phyloP scores from a whole-genome alignment of 2,888 invertebrate species.

The Pheosia tremula region DNA sequence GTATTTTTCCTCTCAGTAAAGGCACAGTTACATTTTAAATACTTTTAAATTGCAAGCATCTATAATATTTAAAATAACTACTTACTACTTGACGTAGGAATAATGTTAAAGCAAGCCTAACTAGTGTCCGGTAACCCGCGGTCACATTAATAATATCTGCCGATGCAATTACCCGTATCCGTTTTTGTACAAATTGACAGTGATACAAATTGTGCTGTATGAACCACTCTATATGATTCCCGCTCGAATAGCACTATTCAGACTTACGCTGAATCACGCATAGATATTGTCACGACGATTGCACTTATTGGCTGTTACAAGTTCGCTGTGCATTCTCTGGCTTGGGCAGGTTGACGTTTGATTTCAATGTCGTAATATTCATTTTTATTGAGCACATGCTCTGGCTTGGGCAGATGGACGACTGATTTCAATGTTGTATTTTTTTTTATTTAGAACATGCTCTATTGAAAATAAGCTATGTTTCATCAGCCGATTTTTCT shows the following conservation, averaged over 20 bases:
- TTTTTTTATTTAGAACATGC: too few species aligned
- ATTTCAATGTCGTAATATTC: too few species aligned
- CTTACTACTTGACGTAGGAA: constrained; percentile 1
- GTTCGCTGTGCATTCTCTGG: too few species aligned
- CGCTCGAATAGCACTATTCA: neutral
- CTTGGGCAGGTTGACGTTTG: too few species aligned
- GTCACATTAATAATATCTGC: constrained; percentile 11
- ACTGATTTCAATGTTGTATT: too few species aligned
- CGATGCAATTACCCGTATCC: constrained; percentile 56
- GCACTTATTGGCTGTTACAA: too few species aligned
- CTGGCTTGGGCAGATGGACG: too few species aligned
- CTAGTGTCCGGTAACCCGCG: constrained; percentile 1
- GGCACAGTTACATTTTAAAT: neutral
- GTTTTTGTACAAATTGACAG: constrained; percentile 55
- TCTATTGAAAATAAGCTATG: too few species aligned
- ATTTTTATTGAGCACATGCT: too few species aligned
- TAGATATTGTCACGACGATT: too few species aligned
- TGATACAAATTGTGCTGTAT: constrained; percentile 51
- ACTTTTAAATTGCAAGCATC: neutral
- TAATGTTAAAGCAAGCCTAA: neutral
- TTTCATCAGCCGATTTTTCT: too few species aligned
- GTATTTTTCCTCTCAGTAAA: neutral
- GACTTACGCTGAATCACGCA: neutral
- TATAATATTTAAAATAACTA: neutral
- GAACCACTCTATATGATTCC: constrained; percentile 54